Base-by-base conservation (phyloP, 2,888 invertebrate species). In the Eristalinus sepulchralis region DNA sequence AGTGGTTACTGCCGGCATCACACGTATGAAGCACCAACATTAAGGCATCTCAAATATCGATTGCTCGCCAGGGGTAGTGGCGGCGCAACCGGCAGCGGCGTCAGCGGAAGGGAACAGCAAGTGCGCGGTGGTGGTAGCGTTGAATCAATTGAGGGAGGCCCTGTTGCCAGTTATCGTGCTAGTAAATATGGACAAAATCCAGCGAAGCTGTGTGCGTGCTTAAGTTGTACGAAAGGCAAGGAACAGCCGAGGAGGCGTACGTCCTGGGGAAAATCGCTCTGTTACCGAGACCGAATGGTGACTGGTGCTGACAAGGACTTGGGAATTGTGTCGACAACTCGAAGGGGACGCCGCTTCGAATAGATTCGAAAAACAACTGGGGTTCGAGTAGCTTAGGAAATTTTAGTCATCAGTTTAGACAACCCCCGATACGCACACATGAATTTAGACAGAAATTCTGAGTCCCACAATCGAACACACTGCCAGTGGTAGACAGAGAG, bases 1-100 rank as follows among this genome's bases (percentile, higher is more conserved):
- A 91, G 91, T 73, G 92, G 92, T 67, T 92, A 92, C 88, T 92
- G 92, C 81, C 91, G 92, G 13, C 92, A 92, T 88, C 92, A 92
- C 72, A 88, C 47, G 47, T 47, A 47, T 5, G 17, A 47, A n/a
- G 47, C 17, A 47, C 82, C 85, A 4, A 80, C 82, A 85, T 79
- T 78, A 68, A 89, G 91, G 6, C 91, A 89, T 68, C 89, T 92
- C 62, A 90, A 91, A 80, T 91, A 90, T 88, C 89, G 89, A 88
- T 89, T 89, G 27, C 86, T 68, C 53, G 82, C 64, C 47, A 75
- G 39, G 59, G 71, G 67, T 47, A 59, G 62, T 13, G 53, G 24
- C 24, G 17, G 9, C n/a, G 59, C 55, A 59, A 63, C 47, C 62
- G 64, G 57, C 20, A n/a, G 27, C 53, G 68, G n/a, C 11, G 63